phyloP scores from a whole-genome alignment of 2,888 invertebrate species.

The Lamellibrachia satsuma region DNA sequence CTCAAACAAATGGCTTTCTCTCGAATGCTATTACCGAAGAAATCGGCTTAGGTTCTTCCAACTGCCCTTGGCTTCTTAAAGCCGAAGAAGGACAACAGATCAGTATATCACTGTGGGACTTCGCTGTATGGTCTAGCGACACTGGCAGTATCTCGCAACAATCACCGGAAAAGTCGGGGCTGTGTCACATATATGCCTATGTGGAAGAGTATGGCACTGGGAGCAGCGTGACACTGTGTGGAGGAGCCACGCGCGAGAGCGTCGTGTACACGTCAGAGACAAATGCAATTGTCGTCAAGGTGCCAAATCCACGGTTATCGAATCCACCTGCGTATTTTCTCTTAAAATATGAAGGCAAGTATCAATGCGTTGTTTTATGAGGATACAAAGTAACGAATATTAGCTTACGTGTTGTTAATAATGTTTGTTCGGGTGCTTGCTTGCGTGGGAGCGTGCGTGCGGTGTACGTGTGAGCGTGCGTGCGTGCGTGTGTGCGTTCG shows the following conservation, averaged over 20 bases:
- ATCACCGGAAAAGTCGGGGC: conserved; percentile 32
- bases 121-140: conserved; percentile 27
- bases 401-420: not conserved
- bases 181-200: conserved; percentile 38
- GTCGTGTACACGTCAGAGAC: conserved; percentile 37
- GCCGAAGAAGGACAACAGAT: conserved; percentile 27
- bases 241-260: conserved; percentile 25
- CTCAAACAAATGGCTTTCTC: not conserved
- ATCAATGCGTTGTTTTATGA: not conserved
- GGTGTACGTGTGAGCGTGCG: not conserved
- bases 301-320: conserved; percentile 29
- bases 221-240: conserved; percentile 27
- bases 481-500: not conserved
- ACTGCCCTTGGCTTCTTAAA: conserved; percentile 28
- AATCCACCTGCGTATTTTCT: conserved; percentile 32
- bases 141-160: not conserved
- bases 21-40: conserved; percentile 3
- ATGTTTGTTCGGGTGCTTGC: not conserved
- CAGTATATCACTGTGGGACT: conserved; percentile 27
- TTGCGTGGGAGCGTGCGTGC: not conserved
- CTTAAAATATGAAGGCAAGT: conserved; percentile 28
- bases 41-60: conserved; percentile 21
- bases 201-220: conserved; percentile 25
- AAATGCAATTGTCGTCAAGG: conserved; percentile 32
- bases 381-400: not conserved